phyloP scores from a whole-genome alignment of 64 coral and sea anemone species.

The Porites lutea region DNA sequence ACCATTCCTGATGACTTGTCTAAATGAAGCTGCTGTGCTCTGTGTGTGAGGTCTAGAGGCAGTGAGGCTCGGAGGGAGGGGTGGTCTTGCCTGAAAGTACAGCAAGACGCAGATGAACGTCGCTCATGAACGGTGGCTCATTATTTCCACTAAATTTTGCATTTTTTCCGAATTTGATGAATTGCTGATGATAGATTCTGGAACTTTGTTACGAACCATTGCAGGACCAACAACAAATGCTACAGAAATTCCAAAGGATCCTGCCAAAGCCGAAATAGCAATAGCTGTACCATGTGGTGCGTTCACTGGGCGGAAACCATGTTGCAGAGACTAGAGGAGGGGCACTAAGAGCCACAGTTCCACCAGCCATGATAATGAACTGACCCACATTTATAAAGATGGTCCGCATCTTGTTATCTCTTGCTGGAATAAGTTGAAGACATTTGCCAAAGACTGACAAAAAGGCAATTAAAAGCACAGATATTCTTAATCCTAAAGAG shows the following conservation, averaged over 20 bases:
- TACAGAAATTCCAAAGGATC: conserved; percentile 53
- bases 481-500: conserved; percentile 66
- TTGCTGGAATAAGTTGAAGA: conserved; percentile 67
- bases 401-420: background rate
- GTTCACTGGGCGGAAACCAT: conserved; percentile 79
- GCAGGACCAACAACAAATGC: conserved; percentile 72
- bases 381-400: conserved; percentile 77
- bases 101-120: conserved; percentile 61
- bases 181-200: background rate
- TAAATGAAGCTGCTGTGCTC: conserved; percentile 2
- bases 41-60: conserved; percentile 9
- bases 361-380: conserved; percentile 63
- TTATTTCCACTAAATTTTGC: background rate
- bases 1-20: conserved; percentile 1
- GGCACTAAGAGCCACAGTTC: conserved; percentile 67
- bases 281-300: conserved; percentile 82
- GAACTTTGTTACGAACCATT: conserved; percentile 29
- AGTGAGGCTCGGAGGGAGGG: conserved; percentile 58
- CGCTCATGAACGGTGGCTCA: conserved; percentile 16
- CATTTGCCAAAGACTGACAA: conserved; percentile 57
- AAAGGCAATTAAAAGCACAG: conserved; percentile 47
- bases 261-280: conserved; percentile 51
- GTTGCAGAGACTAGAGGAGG: conserved; percentile 72
- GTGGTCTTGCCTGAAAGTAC: conserved; percentile 78
- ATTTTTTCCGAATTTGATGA: background rate